These are phyloP conservation scores for Trachelus stipa DNA, from an alignment of 2,888 invertebrate species.

Conservation along the genomic window DNA sequence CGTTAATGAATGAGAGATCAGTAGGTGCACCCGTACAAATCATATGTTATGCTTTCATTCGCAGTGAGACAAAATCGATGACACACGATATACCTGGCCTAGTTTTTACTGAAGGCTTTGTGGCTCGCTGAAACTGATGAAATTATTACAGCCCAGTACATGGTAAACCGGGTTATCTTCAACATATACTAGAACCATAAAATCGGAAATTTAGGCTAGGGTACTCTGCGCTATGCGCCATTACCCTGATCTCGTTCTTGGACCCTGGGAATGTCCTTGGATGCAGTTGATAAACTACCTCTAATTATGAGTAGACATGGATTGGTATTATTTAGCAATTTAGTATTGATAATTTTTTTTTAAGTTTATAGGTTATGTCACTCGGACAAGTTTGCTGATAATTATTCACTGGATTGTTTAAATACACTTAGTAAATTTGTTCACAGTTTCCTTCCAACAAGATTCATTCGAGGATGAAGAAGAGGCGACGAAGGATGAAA, in stretches of 20 bases:
- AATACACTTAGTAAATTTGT: not conserved
- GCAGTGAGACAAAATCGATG: constrained; percentile 35
- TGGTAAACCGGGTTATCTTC: constrained; percentile 16
- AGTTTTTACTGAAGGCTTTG: constrained; percentile 30
- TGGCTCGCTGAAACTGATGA: constrained; percentile 17
- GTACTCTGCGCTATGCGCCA: constrained; percentile 2
- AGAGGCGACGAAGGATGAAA: constrained; percentile 36
- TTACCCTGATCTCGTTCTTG: not conserved
- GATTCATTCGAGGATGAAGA: constrained; percentile 54
- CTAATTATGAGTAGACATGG: not conserved
- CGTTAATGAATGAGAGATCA: not conserved
- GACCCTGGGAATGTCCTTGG: not conserved
- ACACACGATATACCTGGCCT: constrained; percentile 32
- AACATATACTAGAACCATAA: not conserved
- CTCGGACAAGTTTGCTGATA: not conserved
- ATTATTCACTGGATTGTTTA: not conserved
- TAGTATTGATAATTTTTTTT: not conserved
- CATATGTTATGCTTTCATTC: not conserved
- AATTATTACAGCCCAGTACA: constrained; percentile 3
- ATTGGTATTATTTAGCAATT: not conserved
- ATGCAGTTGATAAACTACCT: not conserved
- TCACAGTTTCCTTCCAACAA: constrained; percentile 60
- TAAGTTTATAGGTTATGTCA: not conserved
- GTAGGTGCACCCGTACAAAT: not conserved
- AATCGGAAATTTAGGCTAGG: constrained; percentile 1